phyloP scores from a whole-genome alignment of 2,888 invertebrate species.

The Argyra leucocephala region DNA sequence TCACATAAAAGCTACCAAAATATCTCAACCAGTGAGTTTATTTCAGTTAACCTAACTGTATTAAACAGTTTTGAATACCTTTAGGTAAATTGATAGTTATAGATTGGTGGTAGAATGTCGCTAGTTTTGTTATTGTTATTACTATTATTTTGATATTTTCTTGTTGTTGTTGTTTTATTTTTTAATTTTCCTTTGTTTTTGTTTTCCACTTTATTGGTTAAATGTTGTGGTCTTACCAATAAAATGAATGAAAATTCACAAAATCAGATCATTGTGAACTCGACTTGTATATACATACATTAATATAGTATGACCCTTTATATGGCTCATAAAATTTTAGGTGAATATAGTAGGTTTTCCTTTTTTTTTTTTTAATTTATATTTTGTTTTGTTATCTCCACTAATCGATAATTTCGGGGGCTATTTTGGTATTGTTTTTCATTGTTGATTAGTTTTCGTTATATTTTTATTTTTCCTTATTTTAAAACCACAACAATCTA shows the following conservation, averaged over 20 bases:
- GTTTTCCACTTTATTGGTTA: too few species aligned
- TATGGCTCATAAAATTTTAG: not conserved
- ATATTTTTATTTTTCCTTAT: not conserved
- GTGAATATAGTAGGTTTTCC: not conserved
- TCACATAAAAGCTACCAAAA: too few species aligned
- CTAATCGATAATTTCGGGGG: constrained; percentile 2
- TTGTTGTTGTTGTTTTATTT: too few species aligned
- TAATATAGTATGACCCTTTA: too few species aligned
- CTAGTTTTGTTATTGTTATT: too few species aligned
- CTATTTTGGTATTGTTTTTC: not conserved
- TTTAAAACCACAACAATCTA: not conserved
- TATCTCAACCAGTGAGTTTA: too few species aligned
- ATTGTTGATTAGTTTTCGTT: not conserved
- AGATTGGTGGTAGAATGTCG: too few species aligned
- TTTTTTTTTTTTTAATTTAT: not conserved
- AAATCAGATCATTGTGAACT: not conserved
- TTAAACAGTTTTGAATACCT: too few species aligned
- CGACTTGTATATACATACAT: not conserved
- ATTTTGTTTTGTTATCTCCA: not conserved
- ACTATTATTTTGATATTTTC: too few species aligned
- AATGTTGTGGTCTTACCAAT: not conserved
- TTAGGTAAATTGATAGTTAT: too few species aligned
- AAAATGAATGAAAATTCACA: not conserved
- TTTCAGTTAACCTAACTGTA: too few species aligned
- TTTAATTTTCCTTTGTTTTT: too few species aligned